Evolutionary conservation across 2,113 vertebrate genomes (phyloP), one percentile per base, ranked within the genome.

Genomic region (Polypterus bichir): DNA sequence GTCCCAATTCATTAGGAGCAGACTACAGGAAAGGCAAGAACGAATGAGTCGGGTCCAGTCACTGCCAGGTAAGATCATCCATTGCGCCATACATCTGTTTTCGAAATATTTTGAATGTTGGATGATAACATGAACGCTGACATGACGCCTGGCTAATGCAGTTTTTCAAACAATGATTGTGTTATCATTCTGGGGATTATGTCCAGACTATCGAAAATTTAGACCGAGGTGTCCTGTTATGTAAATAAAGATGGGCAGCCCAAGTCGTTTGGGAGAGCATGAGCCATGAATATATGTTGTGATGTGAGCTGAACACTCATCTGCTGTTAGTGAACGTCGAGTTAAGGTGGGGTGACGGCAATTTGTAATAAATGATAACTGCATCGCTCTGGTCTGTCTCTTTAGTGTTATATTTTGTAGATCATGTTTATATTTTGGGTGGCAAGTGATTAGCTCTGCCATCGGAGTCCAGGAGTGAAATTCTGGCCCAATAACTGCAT

Each of bases 11-110:
- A 2, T 56, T 47, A 2, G 51, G 46, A 71, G 51, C 68, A 63
- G 1, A 76, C 73, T 68, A 72, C 79, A 9, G 47, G 73, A 7
- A 11, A 5, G 27, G 47, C 59, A 6, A 3, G 7, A 48, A 8
- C 2, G 9, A 48, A 46, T 76, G 64, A 69, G 7, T 65, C 70
- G 70, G 73, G 69, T 79, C n/a, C 62, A 61, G 44, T 60, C 75
- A 0, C 60, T 76, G 60, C 70, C 75, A 1, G 79, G 83, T 84
- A 72, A 85, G 82, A 44, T 49, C 4, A 27, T 27, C 27, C 27
- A 27, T 27, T 27, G 65, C 6, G 46, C 47, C 46, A 46, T n/a
- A 49, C 27, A 49, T 44, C 3, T 53, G 8, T 27, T 27, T 27
- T 27, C 2, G 7, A 49, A 46, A 56, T 44, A n/a, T 11, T 48